Evolutionary conservation across 2,797 vertebrate species (phyloP).

Genomic region (Rhinella marina): DNA sequence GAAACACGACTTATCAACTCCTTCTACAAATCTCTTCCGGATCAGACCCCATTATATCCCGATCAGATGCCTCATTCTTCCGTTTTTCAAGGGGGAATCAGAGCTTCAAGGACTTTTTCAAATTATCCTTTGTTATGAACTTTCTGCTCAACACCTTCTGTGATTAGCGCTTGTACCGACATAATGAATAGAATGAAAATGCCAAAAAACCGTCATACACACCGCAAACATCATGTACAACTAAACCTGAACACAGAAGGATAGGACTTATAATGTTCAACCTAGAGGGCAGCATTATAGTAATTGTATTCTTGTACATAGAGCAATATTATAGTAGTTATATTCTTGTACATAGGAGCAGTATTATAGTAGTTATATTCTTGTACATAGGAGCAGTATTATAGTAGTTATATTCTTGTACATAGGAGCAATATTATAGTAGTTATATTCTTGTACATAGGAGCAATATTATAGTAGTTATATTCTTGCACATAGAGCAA

Average conservation of each 20-base stretch:
- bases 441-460: conserved; percentile 7
- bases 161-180: background rate
- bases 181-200: background rate
- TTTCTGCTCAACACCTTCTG: background rate
- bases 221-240: background rate
- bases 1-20: background rate
- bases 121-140: background rate
- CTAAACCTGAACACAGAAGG: no score
- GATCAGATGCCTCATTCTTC: background rate
- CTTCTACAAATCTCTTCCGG: background rate
- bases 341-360: background rate
- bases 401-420: conserved; percentile 11
- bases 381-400: conserved; percentile 4
- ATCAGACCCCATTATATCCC: background rate
- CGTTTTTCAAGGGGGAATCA: background rate
- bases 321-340: background rate
- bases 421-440: conserved; percentile 1
- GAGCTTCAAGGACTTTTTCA: conserved; percentile 3
- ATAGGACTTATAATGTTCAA: background rate
- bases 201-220: background rate
- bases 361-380: conserved; percentile 16
- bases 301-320: no score
- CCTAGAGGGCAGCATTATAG: no score
- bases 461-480: conserved; percentile 2
- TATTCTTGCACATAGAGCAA: background rate